A percentile compares a stretch with the other conserved stretches of the same genome.
These are phyloP conservation scores for Micrasema longulum DNA, from an alignment of 1,140 invertebrate genomes.

Conservation along the genomic window DNA sequence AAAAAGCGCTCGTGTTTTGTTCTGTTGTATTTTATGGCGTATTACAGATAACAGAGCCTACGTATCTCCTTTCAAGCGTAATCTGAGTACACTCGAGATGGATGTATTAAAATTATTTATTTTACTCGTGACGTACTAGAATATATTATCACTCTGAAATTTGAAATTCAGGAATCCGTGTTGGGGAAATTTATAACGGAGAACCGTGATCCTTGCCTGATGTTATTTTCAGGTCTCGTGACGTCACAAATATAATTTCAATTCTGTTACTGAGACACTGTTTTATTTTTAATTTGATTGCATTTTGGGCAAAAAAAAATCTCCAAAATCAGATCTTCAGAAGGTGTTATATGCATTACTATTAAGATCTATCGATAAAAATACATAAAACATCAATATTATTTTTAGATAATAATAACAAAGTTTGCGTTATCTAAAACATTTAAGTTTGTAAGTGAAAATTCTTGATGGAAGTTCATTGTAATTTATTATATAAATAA, in stretches of 20 bases:
- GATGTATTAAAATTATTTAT: slow-evolving; percentile 39
- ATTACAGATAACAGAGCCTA: slow-evolving; percentile 5
- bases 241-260: background rate
- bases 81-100: slow-evolving; percentile 8
- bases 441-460: too few relatives aligned
- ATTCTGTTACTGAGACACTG: slow-evolving; percentile 2
- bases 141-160: slow-evolving; percentile 18
- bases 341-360: too few relatives aligned
- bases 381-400: too few relatives aligned
- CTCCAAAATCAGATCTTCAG: too few relatives aligned
- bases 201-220: slow-evolving; percentile 20
- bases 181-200: slow-evolving; percentile 18
- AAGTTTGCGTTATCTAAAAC: too few relatives aligned
- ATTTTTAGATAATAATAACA: too few relatives aligned
- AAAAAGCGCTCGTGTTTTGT: background rate
- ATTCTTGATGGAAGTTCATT: too few relatives aligned
- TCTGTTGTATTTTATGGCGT: too few relatives aligned
- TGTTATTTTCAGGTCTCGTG: slow-evolving; percentile 10
- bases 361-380: too few relatives aligned
- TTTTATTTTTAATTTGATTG: too few relatives aligned
- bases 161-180: slow-evolving; percentile 23
- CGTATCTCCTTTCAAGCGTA: slow-evolving; percentile 2
- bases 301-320: too few relatives aligned
- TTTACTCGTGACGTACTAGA: slow-evolving; percentile 16
- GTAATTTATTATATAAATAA: too few relatives aligned